Evolutionary conservation across 2,113 vertebrate species (phyloP).

Genomic region (Zosterops japonicus): DNA sequence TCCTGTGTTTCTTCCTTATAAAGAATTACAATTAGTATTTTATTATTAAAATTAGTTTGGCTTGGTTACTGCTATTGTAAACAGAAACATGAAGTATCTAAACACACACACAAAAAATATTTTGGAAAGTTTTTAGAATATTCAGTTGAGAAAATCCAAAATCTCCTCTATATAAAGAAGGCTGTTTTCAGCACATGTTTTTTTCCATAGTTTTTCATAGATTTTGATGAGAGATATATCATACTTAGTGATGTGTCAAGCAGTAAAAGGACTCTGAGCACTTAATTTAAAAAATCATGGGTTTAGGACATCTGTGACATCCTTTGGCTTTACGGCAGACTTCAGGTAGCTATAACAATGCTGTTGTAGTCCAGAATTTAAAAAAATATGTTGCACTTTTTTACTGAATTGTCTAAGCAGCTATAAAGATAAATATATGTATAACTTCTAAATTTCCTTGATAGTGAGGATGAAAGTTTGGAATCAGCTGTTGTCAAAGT

Average conservation of each 20-base stretch:
- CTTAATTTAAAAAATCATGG: neutral
- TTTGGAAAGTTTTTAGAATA: neutral
- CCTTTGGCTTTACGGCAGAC: neutral
- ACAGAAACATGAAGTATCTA: neutral
- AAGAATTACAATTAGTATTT: neutral
- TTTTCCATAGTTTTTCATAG: neutral
- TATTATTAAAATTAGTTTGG: neutral
- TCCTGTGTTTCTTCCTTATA: neutral
- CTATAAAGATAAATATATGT: neutral
- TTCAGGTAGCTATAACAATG: neutral
- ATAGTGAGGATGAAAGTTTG: slow-evolving; percentile 82
- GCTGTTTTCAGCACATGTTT: neutral
- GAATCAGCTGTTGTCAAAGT: slow-evolving; percentile 86
- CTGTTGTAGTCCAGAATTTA: neutral
- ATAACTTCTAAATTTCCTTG: slow-evolving; percentile 56
- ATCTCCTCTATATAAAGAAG: neutral
- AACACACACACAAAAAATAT: neutral
- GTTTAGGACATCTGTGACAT: neutral
- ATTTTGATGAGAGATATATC: neutral
- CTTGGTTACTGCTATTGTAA: neutral
- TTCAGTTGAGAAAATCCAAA: neutral
- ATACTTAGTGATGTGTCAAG: neutral
- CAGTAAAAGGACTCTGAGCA: neutral
- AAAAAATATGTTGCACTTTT: neutral
- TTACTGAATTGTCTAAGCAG: neutral